A percentile compares a stretch with the other conserved stretches of the same genome.
Evolutionary conservation across 2,888 invertebrate species (phyloP).

Genomic region (Ceratothoa steindachneri): DNA sequence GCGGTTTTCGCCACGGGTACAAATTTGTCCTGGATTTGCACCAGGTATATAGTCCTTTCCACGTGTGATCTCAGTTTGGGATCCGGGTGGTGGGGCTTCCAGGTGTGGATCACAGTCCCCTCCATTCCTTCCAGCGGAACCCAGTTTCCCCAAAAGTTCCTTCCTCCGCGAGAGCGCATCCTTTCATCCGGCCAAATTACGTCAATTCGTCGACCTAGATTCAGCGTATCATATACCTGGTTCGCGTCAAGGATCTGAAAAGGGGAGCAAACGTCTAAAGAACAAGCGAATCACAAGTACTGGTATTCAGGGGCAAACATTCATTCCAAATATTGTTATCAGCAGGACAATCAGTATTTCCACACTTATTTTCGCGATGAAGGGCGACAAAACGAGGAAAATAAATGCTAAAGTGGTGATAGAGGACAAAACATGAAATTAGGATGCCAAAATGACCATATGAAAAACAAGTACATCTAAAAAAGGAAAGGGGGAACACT

Average conservation of each 20-base stretch:
- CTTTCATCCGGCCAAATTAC: constrained; percentile 93
- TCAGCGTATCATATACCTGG: constrained; percentile 83
- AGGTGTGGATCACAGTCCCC: constrained; percentile 65
- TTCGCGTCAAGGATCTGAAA: constrained; percentile 43
- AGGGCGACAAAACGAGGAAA: too few species aligned
- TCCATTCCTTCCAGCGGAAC: constrained; percentile 86
- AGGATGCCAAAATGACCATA: too few species aligned
- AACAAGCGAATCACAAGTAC: too few species aligned
- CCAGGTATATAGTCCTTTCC: constrained; percentile 64
- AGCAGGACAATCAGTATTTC: too few species aligned
- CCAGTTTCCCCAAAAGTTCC: constrained; percentile 87
- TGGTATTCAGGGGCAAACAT: too few species aligned
- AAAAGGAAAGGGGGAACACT: too few species aligned
- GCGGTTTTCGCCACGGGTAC: constrained; percentile 90
- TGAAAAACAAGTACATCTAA: too few species aligned
- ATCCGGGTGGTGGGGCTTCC: constrained; percentile 57
- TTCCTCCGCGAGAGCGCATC: constrained; percentile 79
- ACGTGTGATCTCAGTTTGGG: constrained; percentile 54
- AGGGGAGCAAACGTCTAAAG: too few species aligned
- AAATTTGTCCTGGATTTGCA: constrained; percentile 88
- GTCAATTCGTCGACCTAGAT: constrained; percentile 81
- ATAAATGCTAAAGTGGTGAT: too few species aligned
- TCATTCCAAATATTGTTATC: too few species aligned
- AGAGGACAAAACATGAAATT: too few species aligned
- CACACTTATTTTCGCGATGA: too few species aligned